Evolutionary conservation across 2,113 vertebrate species (phyloP).

Genomic region (Puntigrus tetrazona): DNA sequence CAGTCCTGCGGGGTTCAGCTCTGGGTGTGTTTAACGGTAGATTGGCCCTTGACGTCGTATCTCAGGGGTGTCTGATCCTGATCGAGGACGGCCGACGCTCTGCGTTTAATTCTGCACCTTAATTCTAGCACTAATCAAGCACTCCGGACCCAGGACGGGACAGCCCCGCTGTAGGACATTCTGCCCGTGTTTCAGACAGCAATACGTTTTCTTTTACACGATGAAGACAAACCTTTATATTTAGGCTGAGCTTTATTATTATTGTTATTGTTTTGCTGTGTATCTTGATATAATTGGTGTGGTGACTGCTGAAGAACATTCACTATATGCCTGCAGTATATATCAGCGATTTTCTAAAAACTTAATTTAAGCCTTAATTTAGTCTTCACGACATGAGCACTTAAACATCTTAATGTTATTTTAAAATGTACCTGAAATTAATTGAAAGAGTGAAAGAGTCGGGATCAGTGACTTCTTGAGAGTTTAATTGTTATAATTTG

Average conservation of each 20-base stretch:
- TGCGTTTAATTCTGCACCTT: too few relatives aligned
- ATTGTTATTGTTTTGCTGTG: not conserved
- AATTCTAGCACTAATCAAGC: not conserved
- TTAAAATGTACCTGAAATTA: not conserved
- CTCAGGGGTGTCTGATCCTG: not conserved
- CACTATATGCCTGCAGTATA: not conserved
- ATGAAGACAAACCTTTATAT: not conserved
- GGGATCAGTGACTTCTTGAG: not conserved
- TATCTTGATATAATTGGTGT: not conserved
- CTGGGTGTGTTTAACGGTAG: not conserved
- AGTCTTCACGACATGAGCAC: not conserved
- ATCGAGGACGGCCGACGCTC: not conserved
- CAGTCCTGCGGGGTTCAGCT: not conserved
- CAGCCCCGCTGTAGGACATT: not conserved
- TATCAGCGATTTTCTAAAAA: not conserved
- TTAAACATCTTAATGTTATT: not conserved
- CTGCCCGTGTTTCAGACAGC: not conserved
- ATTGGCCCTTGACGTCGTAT: not conserved
- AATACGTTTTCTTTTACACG: not conserved
- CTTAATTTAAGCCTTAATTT: not conserved
- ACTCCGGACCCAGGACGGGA: not conserved
- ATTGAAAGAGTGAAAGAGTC: not conserved
- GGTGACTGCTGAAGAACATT: not conserved
- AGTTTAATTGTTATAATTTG: not conserved
- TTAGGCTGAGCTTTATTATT: too few relatives aligned